Base-by-base conservation (phyloP, 1,140 invertebrate genomes). In the Zaprionus taronus region DNA sequence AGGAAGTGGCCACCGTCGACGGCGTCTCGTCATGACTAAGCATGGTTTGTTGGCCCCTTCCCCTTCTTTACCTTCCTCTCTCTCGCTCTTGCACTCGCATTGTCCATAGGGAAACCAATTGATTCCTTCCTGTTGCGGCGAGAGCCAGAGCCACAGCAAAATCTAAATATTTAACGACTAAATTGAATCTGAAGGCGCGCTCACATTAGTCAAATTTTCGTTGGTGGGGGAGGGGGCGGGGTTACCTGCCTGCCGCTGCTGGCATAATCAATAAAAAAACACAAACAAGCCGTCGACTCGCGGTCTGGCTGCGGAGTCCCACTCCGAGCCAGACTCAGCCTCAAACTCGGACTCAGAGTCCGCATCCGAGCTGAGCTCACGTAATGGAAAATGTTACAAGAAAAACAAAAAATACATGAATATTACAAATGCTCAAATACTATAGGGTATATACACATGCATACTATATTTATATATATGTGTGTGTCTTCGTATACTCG, bases 141-240 rank as follows among this genome's bases (percentile, higher is more conserved):
- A 77, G 72, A 41, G 34, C 38, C 38, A 73, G 72, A 70, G 67
- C 55, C 73, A 68, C 65, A 69, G 80, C 68, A 76, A 87, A 87
- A 87, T 87, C 84, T 87, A 87, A 87, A 87, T 87, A 90, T 90
- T 87, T 87, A 87, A 87, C 84, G 72, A 90, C 85, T 87, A 84
- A 87, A 87, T 87, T 87, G 85, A 89, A 87, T 81, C 74, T 84
- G 78, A 87, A 87, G 85, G 84, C 81, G 74, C 65, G 74, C 81
- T 70, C 57, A 80, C 81, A 84, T 85, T 87, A 89, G 81, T 87
- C 84, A 84, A 87, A 87, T 89, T 89, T 84, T 58, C 71, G 66
- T 38, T 24, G 24, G 7, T 9, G 31, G 31, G 31, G 31, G 31
- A 7, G 31, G 9, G 2, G 0, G 9, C 7, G 0, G 49, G 60